Conservation (phyloP, 2,797 vertebrate genomes). For the Oreonectes daqikongensis region DNA sequence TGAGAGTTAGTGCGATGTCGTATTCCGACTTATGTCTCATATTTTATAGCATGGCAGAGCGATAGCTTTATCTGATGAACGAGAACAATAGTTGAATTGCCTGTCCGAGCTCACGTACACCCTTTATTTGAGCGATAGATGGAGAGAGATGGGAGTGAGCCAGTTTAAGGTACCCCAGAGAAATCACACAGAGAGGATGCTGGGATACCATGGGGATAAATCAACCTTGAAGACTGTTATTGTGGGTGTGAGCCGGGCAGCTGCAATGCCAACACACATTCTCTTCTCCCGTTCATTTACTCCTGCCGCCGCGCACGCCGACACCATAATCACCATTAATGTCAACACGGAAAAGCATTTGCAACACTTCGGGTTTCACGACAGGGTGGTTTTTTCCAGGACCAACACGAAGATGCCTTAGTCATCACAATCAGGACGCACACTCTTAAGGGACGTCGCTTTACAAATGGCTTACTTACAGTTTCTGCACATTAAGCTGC, state of each 20-base stretch:
- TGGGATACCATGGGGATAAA: slow-evolving; percentile 35
- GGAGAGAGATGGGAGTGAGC: slow-evolving; percentile 18
- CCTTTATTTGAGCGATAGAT: not conserved
- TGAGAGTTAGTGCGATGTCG: not conserved
- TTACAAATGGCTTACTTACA: not conserved
- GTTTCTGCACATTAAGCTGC: not conserved
- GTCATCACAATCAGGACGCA: not conserved
- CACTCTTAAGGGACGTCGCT: not conserved
- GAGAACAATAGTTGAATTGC: slow-evolving; percentile 23
- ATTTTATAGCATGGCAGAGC: slow-evolving; percentile 21
- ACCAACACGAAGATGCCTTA: not conserved
- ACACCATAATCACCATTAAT: not conserved
- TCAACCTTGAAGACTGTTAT: not conserved
- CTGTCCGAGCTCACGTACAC: slow-evolving; percentile 8
- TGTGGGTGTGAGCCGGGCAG: not conserved
- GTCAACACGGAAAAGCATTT: not conserved
- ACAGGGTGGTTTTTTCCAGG: not conserved
- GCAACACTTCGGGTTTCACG: not conserved
- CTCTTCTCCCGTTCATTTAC: not conserved
- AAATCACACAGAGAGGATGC: slow-evolving; percentile 32
- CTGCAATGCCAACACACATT: not conserved
- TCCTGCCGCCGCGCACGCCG: not conserved
- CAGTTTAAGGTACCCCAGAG: slow-evolving; percentile 17
- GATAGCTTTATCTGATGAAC: slow-evolving; percentile 44
- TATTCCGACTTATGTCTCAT: slow-evolving; percentile 24